Conservation (phyloP, 1,140 invertebrate species). For the Drosophila sturtevanti region DNA sequence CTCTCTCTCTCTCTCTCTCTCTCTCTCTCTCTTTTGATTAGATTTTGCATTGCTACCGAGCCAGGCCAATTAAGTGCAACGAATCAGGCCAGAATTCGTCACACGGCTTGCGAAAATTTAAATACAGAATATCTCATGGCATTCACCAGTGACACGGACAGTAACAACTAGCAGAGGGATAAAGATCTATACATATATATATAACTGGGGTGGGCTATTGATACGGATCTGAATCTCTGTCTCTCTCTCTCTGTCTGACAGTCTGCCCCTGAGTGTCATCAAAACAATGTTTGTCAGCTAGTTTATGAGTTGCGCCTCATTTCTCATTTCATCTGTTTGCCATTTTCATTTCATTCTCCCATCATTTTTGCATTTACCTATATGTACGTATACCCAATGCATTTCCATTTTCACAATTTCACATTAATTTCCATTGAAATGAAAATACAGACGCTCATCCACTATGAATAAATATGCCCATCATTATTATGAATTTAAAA, state of each 20-base stretch:
- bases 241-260: neutral
- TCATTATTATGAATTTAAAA: slow-evolving; percentile 1
- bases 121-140: slow-evolving; percentile 53
- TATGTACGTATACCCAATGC: neutral
- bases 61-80: slow-evolving; percentile 74
- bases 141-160: neutral
- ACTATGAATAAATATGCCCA: neutral
- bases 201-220: slow-evolving; percentile 23
- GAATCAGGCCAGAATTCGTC: slow-evolving; percentile 67
- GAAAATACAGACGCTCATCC: neutral
- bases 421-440: slow-evolving; percentile 78
- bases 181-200: too few relatives aligned
- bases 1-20: slow-evolving; percentile 18
- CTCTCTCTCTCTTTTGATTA: neutral
- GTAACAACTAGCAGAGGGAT: neutral
- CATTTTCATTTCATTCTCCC: slow-evolving; percentile 7
- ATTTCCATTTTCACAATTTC: slow-evolving; percentile 65
- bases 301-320: slow-evolving; percentile 75
- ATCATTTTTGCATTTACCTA: too few relatives aligned
- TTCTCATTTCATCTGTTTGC: slow-evolving; percentile 51
- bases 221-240: neutral
- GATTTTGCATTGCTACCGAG: slow-evolving; percentile 20
- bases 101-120: slow-evolving; percentile 73
- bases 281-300: slow-evolving; percentile 77
- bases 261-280: slow-evolving; percentile 75